Conservation (phyloP, 2,113 vertebrate genomes). For the Paracanthobrama guichenoti region DNA sequence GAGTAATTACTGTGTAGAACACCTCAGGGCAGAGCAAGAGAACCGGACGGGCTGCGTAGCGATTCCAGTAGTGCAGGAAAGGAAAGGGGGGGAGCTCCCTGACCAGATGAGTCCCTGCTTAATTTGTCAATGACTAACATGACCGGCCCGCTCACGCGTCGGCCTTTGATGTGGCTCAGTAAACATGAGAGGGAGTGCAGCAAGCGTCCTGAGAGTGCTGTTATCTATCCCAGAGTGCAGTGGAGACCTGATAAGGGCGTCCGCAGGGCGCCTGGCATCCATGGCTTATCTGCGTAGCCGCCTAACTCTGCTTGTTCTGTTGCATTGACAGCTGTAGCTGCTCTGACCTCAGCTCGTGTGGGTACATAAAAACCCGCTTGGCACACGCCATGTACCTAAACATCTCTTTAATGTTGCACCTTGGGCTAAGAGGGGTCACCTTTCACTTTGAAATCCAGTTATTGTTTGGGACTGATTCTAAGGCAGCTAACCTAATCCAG, state of each 20-base stretch:
- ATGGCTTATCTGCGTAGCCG: conserved; percentile 60
- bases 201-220: conserved; percentile 62
- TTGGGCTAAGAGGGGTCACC: conserved; percentile 8
- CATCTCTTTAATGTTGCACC: conserved; percentile 28
- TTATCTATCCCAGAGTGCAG: conserved; percentile 71
- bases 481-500: conserved; percentile 34
- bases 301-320: conserved; percentile 66
- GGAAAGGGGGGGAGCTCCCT: background rate
- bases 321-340: conserved; percentile 46
- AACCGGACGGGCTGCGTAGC: conserved; percentile 25
- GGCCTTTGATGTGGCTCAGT: conserved; percentile 74
- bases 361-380: conserved; percentile 52
- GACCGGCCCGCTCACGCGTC: conserved; percentile 58
- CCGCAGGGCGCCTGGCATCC: conserved; percentile 64
- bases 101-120: conserved; percentile 59
- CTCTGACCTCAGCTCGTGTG: conserved; percentile 45
- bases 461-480: conserved; percentile 14
- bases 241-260: conserved; percentile 69
- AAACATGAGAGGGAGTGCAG: conserved; percentile 66
- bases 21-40: conserved; percentile 51
- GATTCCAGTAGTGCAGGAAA: conserved; percentile 1
- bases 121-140: conserved; percentile 68
- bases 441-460: conserved; percentile 14
- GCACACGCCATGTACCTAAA: conserved; percentile 35
- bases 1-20: conserved; percentile 61